Conservation (phyloP, 2,888 invertebrate genomes). For the Pristionchus arcanus region DNA sequence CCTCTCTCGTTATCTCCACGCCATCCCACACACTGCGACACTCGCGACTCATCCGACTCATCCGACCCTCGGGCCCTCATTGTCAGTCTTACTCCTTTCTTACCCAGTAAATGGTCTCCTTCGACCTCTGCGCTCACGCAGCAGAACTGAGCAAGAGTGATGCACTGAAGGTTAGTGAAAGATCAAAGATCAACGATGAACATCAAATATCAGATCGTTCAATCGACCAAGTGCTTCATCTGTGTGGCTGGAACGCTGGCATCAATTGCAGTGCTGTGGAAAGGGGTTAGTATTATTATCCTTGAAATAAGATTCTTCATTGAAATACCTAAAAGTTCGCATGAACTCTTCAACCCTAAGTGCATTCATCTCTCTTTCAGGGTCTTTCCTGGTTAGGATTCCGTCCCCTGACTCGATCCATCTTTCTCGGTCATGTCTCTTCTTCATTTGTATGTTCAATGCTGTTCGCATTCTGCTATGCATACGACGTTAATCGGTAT, state of each 20-base stretch:
- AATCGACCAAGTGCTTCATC: neutral
- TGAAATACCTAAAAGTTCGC: neutral
- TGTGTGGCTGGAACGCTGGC: neutral
- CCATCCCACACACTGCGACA: neutral
- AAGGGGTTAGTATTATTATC: neutral
- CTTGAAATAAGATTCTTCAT: neutral
- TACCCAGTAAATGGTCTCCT: neutral
- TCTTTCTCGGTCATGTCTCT: neutral
- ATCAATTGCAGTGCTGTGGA: neutral
- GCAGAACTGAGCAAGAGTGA: neutral
- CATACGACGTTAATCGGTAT: conserved; percentile 35
- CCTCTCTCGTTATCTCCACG: neutral
- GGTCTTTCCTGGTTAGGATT: conserved; percentile 28
- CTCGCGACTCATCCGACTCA: neutral
- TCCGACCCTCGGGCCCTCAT: too few species aligned
- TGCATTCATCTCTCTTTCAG: neutral
- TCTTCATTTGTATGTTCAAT: neutral
- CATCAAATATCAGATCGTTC: neutral
- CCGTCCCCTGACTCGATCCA: conserved; percentile 13
- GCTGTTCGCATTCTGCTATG: conserved; percentile 44
- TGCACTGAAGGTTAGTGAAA: conserved; percentile 19
- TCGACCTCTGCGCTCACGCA: neutral
- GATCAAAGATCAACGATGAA: neutral
- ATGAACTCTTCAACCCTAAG: neutral
- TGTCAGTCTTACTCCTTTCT: too few species aligned